Evolutionary conservation across 2,797 vertebrate genomes (phyloP).

Genomic region (Myotis vivesi): DNA sequence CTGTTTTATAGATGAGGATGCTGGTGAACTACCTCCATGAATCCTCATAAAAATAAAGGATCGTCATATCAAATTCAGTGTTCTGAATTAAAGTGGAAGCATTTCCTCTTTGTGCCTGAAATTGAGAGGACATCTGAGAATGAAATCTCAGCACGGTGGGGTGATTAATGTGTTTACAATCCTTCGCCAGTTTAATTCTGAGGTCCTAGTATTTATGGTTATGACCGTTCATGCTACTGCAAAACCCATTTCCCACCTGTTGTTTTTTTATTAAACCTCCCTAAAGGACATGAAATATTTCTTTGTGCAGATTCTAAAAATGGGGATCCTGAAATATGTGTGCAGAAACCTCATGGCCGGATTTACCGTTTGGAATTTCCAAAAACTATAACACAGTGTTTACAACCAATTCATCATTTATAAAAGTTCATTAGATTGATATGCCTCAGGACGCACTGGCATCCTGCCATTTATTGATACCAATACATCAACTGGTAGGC

Average conservation of each 20-base stretch:
- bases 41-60: conserved; percentile 11
- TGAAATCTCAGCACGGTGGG: conserved; percentile 48
- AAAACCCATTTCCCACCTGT: conserved; percentile 74
- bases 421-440: conserved; percentile 60
- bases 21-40: not conserved
- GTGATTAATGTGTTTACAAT: conserved; percentile 71
- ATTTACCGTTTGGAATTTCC: conserved; percentile 66
- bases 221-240: conserved; percentile 56
- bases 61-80: not conserved
- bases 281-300: conserved; percentile 71
- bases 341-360: conserved; percentile 15
- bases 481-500: not conserved
- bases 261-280: conserved; percentile 70
- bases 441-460: not conserved
- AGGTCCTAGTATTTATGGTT: conserved; percentile 67
- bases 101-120: conserved; percentile 58
- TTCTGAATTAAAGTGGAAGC: conserved; percentile 59
- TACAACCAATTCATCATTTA: conserved; percentile 64
- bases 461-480: conserved; percentile 36
- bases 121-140: conserved; percentile 61
- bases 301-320: conserved; percentile 65
- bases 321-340: conserved; percentile 54
- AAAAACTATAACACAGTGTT: conserved; percentile 53
- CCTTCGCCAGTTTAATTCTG: conserved; percentile 42
- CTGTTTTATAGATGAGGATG: conserved; percentile 23